Conservation (phyloP, 2,797 vertebrate species). For the Fringilla coelebs region DNA sequence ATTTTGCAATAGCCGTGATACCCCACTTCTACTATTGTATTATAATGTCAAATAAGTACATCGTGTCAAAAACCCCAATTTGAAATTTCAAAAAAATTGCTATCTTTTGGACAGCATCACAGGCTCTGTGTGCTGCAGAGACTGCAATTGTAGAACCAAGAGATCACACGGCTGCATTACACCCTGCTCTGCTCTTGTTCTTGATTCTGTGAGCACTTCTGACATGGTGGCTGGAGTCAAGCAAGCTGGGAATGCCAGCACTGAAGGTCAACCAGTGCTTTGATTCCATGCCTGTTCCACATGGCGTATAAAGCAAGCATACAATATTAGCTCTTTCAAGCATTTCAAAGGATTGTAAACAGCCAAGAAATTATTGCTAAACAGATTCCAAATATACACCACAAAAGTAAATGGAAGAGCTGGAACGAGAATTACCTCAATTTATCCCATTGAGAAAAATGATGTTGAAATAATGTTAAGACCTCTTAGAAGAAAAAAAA, state of each 20-base stretch:
- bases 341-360: conserved; percentile 26
- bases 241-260: neutral
- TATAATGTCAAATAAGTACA: conserved; percentile 50
- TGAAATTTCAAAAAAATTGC: conserved; percentile 41
- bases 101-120: conserved; percentile 11
- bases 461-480: neutral
- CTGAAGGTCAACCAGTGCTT: conserved; percentile 2
- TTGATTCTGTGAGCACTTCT: neutral
- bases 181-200: neutral
- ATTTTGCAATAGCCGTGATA: neutral
- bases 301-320: conserved; percentile 25
- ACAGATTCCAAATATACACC: neutral
- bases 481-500: neutral
- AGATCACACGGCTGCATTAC: neutral
- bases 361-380: neutral
- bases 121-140: neutral
- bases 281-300: conserved; percentile 7
- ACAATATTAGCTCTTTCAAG: neutral
- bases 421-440: neutral
- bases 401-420: neutral
- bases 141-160: neutral
- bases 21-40: conserved; percentile 9
- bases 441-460: neutral
- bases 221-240: neutral
- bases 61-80: conserved; percentile 40